phyloP scores from a whole-genome alignment of 2,797 vertebrate genomes.

The Sus cebifrons region DNA sequence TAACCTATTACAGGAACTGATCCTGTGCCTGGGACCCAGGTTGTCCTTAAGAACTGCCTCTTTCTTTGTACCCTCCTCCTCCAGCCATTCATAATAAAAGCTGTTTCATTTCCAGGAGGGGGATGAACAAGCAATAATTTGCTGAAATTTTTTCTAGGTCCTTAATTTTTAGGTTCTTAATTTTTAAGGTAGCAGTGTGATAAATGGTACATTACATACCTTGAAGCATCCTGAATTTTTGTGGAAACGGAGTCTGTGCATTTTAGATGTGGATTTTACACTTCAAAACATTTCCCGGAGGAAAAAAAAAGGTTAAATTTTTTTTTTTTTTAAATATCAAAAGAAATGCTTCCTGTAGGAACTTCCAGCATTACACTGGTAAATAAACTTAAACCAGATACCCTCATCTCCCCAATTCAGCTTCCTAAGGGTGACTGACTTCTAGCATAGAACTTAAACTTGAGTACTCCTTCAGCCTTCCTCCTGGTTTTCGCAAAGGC shows the following conservation, averaged over 20 bases:
- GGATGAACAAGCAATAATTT: not conserved
- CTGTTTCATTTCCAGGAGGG: not conserved
- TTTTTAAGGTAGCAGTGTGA: slow-evolving; percentile 40
- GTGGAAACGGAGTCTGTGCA: not conserved
- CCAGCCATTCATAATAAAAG: not conserved
- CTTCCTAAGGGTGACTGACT: not conserved
- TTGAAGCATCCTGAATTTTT: not conserved
- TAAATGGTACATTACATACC: not conserved
- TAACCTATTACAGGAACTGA: not conserved
- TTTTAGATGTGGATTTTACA: slow-evolving; percentile 31
- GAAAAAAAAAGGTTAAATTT: not conserved
- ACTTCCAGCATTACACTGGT: not conserved
- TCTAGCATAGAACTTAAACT: not conserved
- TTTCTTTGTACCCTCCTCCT: not conserved
- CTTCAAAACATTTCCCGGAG: not conserved
- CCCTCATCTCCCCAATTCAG: not conserved
- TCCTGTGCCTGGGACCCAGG: not conserved
- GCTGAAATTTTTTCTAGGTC: not conserved
- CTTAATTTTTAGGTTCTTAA: not conserved
- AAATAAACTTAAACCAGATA: not conserved
- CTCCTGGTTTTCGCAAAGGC: not conserved
- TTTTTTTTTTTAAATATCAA: not conserved
- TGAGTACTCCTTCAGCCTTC: not conserved
- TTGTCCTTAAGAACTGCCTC: not conserved
- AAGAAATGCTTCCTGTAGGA: not conserved